Conservation (phyloP, 2,113 vertebrate species). For the Megaptera novaeangliae region DNA sequence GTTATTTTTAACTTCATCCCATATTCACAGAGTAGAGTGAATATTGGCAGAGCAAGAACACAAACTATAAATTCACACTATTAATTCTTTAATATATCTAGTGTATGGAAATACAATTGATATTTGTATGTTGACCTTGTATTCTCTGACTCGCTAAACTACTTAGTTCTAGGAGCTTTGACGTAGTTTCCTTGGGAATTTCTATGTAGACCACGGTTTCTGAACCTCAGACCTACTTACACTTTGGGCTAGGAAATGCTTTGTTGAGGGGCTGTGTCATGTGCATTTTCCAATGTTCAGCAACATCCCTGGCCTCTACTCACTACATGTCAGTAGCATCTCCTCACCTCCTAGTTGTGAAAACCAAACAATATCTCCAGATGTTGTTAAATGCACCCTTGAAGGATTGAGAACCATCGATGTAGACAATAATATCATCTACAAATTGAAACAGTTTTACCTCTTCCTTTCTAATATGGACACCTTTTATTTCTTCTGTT, state of each 20-base stretch:
- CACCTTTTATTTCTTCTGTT: not conserved
- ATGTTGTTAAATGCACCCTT: not conserved
- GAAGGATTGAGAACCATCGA: not conserved
- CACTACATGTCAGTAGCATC: not conserved
- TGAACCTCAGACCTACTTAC: not conserved
- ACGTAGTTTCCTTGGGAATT: not conserved
- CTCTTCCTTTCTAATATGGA: not conserved
- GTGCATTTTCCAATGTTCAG: not conserved
- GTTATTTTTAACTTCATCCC: not conserved
- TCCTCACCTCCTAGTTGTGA: not conserved
- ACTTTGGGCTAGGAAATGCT: not conserved
- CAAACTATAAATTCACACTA: not conserved
- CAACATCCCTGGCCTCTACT: not conserved
- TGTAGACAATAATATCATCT: not conserved
- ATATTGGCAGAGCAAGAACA: not conserved
- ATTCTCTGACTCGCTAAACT: not conserved
- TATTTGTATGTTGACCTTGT: not conserved
- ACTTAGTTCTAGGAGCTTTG: not conserved
- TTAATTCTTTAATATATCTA: not conserved
- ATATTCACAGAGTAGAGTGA: not conserved
- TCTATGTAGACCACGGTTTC: not conserved
- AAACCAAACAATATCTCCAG: not conserved
- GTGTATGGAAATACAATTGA: not conserved
- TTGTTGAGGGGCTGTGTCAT: not conserved
- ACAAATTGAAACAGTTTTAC: not conserved